Base-by-base conservation (phyloP, 2,797 vertebrate species). In the Protonibea diacanthus region DNA sequence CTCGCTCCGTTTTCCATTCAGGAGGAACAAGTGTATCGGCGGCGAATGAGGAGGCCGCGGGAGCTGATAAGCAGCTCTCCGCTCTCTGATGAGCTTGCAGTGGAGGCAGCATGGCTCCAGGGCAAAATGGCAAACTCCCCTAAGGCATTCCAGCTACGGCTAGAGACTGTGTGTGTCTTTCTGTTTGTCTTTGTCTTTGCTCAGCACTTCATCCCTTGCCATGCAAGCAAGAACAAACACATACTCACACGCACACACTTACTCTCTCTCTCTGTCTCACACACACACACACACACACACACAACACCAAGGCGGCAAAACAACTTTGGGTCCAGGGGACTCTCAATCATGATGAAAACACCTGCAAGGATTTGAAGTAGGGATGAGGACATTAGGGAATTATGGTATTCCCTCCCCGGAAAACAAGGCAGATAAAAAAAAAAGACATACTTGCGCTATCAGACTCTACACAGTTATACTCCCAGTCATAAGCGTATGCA, bases 361-460 rank as follows among this genome's bases (percentile, higher is more conserved):
- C 92, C 90, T 92, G 89, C 87, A 84, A 88, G 85, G 89, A 89
- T 91, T 86, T 85, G 83, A 92, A 89, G 87, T 83, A 72, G 84
- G 82, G 76, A 83, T 62, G 89, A 91, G 85, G 88, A 86, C 88
- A 84, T 87, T 82, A 67, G 83, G 90, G 89, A 90, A 85, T 89
- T 73, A 65, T 77, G 66, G 84, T 25, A 60, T 83, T 90, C 72
- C 62, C 64, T 80, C 49, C 40, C 33, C 45, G 6, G 25, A 63
- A 89, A 83, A 84, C 71, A 83, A 81, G 59, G 57, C 49, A 64
- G 27, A 85, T 62, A n/a, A 78, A 78, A 71, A 76, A 63, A 74
- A 74, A 61, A 64, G 21, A 71, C 59, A 75, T 18, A 52, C 60
- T 66, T 71, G 59, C 48, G 13, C 74, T 70, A 77, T 84, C 74